A percentile compares a stretch with the other conserved stretches of the same genome.
Evolutionary conservation across 2,797 vertebrate species (phyloP).

Genomic region (Epinephelus malabaricus): DNA sequence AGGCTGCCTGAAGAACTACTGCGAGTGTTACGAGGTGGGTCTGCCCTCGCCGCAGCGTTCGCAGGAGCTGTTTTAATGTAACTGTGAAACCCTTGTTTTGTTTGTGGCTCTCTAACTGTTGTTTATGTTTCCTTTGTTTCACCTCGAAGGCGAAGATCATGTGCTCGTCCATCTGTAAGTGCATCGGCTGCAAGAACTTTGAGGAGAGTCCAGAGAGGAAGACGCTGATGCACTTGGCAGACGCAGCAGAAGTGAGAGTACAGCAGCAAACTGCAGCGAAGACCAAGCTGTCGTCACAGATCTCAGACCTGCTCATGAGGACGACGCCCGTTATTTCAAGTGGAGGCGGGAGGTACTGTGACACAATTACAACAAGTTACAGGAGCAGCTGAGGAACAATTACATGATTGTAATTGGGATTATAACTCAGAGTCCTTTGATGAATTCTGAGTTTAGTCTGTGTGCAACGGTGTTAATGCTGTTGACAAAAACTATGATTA

Average conservation of each 20-base stretch:
- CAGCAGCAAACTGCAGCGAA: slow-evolving; percentile 98
- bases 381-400: neutral
- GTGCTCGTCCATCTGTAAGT: slow-evolving; percentile 99
- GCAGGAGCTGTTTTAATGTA: too few relatives aligned
- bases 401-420: too few relatives aligned
- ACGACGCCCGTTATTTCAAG: slow-evolving; percentile 92
- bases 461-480: too few relatives aligned
- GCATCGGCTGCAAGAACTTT: slow-evolving; percentile 98
- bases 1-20: slow-evolving; percentile 99
- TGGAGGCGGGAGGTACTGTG: slow-evolving; percentile 92
- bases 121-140: neutral
- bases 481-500: too few relatives aligned
- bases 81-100: neutral
- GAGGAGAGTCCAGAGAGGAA: slow-evolving; percentile 98
- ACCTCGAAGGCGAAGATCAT: slow-evolving; percentile 96
- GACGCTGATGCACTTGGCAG: slow-evolving; percentile 98
- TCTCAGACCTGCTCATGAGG: slow-evolving; percentile 96
- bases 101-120: neutral
- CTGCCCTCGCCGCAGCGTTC: neutral
- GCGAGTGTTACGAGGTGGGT: slow-evolving; percentile 97
- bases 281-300: slow-evolving; percentile 98
- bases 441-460: too few relatives aligned
- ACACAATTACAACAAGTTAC: neutral
- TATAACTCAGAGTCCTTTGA: too few relatives aligned
- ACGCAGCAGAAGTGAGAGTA: slow-evolving; percentile 97